Percentiles rank a stretch among this genome's conserved stretches.
These are phyloP conservation scores for Lordiphosa clarofinis DNA, from an alignment of 1,140 invertebrate species.

Conservation along the genomic window DNA sequence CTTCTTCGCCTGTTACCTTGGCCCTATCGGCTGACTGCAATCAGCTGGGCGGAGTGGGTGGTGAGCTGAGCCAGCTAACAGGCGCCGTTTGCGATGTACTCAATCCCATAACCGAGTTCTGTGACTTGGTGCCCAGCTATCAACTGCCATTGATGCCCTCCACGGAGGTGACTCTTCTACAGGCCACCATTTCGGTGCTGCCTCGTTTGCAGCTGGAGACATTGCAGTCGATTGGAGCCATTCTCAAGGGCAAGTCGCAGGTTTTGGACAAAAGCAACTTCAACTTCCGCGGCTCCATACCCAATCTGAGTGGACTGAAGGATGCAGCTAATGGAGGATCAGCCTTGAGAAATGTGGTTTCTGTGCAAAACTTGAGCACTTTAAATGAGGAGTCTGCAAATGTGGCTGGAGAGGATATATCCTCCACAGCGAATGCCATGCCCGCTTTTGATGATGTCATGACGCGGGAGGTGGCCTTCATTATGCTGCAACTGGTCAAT, in stretches of 20 bases:
- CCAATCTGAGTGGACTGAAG: constrained; percentile 59
- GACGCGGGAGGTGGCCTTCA: constrained; percentile 83
- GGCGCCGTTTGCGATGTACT: constrained; percentile 80
- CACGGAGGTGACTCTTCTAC: constrained; percentile 81
- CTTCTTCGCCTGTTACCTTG: constrained; percentile 84
- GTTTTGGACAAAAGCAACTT: constrained; percentile 78
- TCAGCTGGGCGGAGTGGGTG: constrained; percentile 80
- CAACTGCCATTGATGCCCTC: constrained; percentile 80
- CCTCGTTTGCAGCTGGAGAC: constrained; percentile 86
- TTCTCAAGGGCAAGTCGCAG: constrained; percentile 81
- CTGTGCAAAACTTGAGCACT: constrained; percentile 73
- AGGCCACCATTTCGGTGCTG: constrained; percentile 88
- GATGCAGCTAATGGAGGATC: constrained; percentile 25
- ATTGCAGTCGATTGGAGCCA: constrained; percentile 84
- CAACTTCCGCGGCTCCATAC: constrained; percentile 77
- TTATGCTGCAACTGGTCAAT: constrained; percentile 89
- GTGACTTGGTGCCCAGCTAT: constrained; percentile 85
- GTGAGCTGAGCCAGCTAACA: constrained; percentile 79
- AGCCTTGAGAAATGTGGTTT: constrained; percentile 67
- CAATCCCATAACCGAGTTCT: constrained; percentile 88
- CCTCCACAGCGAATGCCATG: constrained; percentile 43
- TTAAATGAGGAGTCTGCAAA: constrained; percentile 59
- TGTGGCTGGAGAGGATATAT: constrained; percentile 42
- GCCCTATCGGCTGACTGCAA: constrained; percentile 84
- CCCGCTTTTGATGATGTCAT: constrained; percentile 78